Conservation (phyloP, 1,140 invertebrate species). For the Atta cephalotes region DNA sequence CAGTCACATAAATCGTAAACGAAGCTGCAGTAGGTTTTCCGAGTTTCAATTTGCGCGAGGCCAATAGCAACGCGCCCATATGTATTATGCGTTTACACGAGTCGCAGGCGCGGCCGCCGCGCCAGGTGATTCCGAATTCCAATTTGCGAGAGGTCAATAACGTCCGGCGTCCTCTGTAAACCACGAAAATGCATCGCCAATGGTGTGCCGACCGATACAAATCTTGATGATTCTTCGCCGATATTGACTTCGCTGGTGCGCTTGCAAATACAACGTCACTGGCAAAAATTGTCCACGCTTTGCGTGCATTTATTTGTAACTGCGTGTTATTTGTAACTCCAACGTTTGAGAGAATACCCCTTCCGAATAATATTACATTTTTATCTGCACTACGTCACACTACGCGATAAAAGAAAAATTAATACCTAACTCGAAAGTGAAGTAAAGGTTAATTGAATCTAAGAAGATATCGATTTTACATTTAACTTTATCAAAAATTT, state of each 20-base stretch:
- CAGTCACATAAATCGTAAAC: slow-evolving; percentile 59
- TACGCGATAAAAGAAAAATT: background rate
- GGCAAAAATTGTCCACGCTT: slow-evolving; percentile 24
- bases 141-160: slow-evolving; percentile 62
- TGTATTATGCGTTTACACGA: slow-evolving; percentile 60
- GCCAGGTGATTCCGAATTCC: slow-evolving; percentile 63
- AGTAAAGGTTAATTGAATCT: too few relatives aligned
- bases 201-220: slow-evolving; percentile 46
- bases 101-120: slow-evolving; percentile 49
- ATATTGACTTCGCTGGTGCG: slow-evolving; percentile 69
- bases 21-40: slow-evolving; percentile 45
- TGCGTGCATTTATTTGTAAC: slow-evolving; percentile 3
- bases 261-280: slow-evolving; percentile 22
- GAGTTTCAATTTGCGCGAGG: slow-evolving; percentile 60
- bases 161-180: slow-evolving; percentile 57
- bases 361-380: slow-evolving; percentile 1
- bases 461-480: background rate
- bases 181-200: slow-evolving; percentile 57
- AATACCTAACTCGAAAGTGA: background rate
- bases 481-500: background rate
- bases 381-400: background rate
- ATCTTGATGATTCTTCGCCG: slow-evolving; percentile 63
- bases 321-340: background rate
- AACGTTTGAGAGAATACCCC: background rate
- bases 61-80: slow-evolving; percentile 45